phyloP scores from a whole-genome alignment of 2,113 vertebrate species.

The Ailuropoda melanoleuca region DNA sequence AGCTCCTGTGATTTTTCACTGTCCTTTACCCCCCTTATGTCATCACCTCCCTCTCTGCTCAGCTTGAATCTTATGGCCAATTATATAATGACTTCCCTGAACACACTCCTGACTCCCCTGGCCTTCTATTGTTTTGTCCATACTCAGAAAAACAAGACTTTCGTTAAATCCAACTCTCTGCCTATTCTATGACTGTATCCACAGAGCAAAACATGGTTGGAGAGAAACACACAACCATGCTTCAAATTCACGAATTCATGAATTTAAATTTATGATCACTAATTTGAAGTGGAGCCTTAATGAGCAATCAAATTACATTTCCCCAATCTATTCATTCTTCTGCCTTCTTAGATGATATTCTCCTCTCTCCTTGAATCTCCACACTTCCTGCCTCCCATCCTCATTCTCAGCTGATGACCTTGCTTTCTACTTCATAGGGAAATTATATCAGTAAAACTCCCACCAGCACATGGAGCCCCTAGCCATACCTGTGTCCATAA shows the following conservation, averaged over 20 bases:
- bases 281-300: conserved; percentile 45
- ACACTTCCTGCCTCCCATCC: not conserved
- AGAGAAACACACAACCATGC: conserved; percentile 9
- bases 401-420: not conserved
- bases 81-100: not conserved
- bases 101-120: not conserved
- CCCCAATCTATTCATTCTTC: not conserved
- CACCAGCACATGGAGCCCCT: not conserved
- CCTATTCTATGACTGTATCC: not conserved
- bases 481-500: not conserved
- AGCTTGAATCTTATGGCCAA: not conserved
- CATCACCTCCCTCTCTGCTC: not conserved
- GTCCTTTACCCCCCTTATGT: not conserved
- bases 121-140: not conserved
- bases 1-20: not conserved
- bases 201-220: not conserved
- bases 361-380: not conserved
- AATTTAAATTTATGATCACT: conserved; percentile 50
- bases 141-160: conserved; percentile 23
- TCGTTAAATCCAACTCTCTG: not conserved
- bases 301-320: conserved; percentile 52
- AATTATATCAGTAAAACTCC: not conserved
- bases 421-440: conserved; percentile 2
- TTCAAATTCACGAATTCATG: conserved; percentile 43
- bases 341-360: not conserved